A percentile compares a stretch with the other conserved stretches of the same genome.
phyloP scores from a whole-genome alignment of 2,113 vertebrate genomes.

The Pteronura brasiliensis region DNA sequence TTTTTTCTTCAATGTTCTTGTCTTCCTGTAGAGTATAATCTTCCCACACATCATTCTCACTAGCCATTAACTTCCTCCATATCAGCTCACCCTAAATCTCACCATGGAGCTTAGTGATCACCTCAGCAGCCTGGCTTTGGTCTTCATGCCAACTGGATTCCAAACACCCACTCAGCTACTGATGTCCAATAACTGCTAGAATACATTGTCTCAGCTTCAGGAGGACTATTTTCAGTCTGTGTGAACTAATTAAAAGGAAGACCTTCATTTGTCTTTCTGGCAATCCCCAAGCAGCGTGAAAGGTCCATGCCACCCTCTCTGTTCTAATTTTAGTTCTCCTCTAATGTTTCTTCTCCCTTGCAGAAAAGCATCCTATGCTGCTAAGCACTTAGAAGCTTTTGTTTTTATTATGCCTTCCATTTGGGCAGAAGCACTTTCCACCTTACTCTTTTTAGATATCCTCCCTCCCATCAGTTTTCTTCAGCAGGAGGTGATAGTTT shows the following conservation, averaged over 20 bases:
- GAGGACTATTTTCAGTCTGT: not conserved
- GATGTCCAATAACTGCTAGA: not conserved
- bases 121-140: not conserved
- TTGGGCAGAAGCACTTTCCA: not conserved
- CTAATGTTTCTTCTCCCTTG: not conserved
- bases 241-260: conserved; percentile 47
- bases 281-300: not conserved
- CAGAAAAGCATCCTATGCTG: not conserved
- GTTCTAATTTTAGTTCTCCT: conserved; percentile 49
- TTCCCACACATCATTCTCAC: not conserved
- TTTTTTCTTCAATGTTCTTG: not conserved
- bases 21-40: not conserved
- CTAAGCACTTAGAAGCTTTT: conserved; percentile 23
- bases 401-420: conserved; percentile 24
- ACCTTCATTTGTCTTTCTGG: conserved; percentile 14
- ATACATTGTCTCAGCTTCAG: not conserved
- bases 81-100: not conserved
- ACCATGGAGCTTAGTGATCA: not conserved
- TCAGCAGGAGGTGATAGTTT: not conserved
- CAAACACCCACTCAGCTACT: not conserved
- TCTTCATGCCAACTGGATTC: not conserved
- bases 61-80: not conserved
- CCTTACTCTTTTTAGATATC: not conserved
- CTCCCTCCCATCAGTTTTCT: not conserved
- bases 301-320: not conserved